These are phyloP conservation scores for Cossypha heuglini DNA, from an alignment of 2,797 vertebrate species.

Conservation along the genomic window DNA sequence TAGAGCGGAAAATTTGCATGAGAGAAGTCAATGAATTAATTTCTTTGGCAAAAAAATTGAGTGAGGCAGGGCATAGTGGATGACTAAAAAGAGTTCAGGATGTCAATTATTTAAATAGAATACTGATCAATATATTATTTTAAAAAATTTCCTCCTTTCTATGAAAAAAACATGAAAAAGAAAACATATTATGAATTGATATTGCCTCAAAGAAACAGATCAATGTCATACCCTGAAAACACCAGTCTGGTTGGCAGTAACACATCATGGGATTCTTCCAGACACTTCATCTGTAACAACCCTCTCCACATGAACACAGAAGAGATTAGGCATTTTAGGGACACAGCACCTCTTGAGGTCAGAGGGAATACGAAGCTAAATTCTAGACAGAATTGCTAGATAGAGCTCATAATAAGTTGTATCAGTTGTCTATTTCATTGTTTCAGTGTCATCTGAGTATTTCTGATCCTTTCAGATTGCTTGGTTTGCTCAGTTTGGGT, in stretches of 20 bases:
- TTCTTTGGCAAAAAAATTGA: background rate
- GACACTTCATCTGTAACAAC: background rate
- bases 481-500: background rate
- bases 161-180: background rate
- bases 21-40: background rate
- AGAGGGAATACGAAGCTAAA: background rate
- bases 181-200: background rate
- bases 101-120: background rate
- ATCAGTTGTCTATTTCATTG: background rate
- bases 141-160: background rate
- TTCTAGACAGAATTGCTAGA: background rate
- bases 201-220: background rate
- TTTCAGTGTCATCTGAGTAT: background rate
- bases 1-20: background rate
- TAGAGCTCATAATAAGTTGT: background rate
- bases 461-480: background rate
- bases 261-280: background rate
- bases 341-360: background rate
- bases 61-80: background rate
- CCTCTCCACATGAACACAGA: background rate
- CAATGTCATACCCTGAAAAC: background rate
- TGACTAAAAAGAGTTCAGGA: background rate
- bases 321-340: background rate
- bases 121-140: background rate
- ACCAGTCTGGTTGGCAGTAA: background rate